Evolutionary conservation across 2,888 invertebrate species (phyloP).

Genomic region (Rhagium mordax): DNA sequence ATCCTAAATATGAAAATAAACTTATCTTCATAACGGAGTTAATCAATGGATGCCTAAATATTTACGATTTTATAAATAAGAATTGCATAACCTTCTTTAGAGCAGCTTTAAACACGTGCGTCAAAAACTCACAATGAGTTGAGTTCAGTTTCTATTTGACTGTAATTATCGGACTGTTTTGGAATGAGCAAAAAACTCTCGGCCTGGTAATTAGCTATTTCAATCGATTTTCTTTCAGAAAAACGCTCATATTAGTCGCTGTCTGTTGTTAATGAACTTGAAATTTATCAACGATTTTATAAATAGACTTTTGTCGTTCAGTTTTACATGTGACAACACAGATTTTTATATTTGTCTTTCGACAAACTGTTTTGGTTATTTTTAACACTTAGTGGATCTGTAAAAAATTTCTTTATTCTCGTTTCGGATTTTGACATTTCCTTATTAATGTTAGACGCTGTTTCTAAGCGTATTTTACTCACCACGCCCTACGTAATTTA

Average conservation of each 20-base stretch:
- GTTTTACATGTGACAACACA: conserved; percentile 20
- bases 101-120: background rate
- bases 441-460: conserved; percentile 21
- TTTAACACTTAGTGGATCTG: background rate
- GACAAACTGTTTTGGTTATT: conserved; percentile 17
- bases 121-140: conserved; percentile 1
- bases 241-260: conserved; percentile 20
- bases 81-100: background rate
- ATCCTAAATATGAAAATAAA: too few relatives aligned
- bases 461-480: conserved; percentile 9
- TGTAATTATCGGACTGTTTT: conserved; percentile 7
- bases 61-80: too few relatives aligned
- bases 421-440: conserved; percentile 5
- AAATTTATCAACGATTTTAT: conserved; percentile 19
- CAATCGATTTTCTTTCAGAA: conserved; percentile 4
- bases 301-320: conserved; percentile 24
- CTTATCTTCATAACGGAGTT: too few relatives aligned
- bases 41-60: too few relatives aligned
- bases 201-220: conserved; percentile 14
- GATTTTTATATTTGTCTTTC: conserved; percentile 20
- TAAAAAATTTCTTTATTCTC: conserved; percentile 5
- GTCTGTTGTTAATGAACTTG: conserved; percentile 30
- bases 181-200: conserved; percentile 4
- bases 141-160: background rate
- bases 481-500: conserved; percentile 7